phyloP scores from a whole-genome alignment of 2,888 invertebrate species.

The Elegia similella region DNA sequence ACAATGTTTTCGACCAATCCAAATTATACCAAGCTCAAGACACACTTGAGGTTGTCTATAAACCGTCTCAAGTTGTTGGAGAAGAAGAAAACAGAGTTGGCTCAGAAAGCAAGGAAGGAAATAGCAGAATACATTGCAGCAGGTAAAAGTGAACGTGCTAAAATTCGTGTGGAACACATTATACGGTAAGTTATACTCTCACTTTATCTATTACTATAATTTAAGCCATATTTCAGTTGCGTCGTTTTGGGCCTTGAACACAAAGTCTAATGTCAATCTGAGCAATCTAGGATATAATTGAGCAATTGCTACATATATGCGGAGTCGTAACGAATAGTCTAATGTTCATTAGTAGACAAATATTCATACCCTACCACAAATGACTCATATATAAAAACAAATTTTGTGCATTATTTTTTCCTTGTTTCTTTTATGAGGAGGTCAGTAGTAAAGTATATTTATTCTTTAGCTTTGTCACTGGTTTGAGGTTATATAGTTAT shows the following conservation, averaged over 20 bases:
- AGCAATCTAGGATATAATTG: neutral
- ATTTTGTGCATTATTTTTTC: no score
- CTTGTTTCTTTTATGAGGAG: no score
- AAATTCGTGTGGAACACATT: constrained; percentile 98
- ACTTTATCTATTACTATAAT: neutral
- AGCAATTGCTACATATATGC: neutral
- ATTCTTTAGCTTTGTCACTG: no score
- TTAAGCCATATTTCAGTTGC: neutral
- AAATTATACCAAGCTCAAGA: constrained; percentile 97
- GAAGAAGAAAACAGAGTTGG: constrained; percentile 98
- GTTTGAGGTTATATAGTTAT: no score
- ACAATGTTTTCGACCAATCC: constrained; percentile 95
- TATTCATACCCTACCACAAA: no score
- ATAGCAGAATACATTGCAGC: constrained; percentile 97
- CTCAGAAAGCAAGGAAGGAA: constrained; percentile 97
- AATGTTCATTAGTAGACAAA: neutral
- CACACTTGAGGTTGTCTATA: constrained; percentile 94
- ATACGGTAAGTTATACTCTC: constrained; percentile 82
- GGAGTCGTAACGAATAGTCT: neutral
- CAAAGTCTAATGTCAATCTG: neutral
- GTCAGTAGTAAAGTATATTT: no score
- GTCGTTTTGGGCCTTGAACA: constrained; percentile 1
- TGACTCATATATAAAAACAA: no score
- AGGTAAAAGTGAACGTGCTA: constrained; percentile 93
- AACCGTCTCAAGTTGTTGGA: constrained; percentile 96